Evolutionary conservation across 1,140 invertebrate genomes (phyloP), one percentile per base, ranked within the genome.

Genomic region (Ostrea denselamellosa): DNA sequence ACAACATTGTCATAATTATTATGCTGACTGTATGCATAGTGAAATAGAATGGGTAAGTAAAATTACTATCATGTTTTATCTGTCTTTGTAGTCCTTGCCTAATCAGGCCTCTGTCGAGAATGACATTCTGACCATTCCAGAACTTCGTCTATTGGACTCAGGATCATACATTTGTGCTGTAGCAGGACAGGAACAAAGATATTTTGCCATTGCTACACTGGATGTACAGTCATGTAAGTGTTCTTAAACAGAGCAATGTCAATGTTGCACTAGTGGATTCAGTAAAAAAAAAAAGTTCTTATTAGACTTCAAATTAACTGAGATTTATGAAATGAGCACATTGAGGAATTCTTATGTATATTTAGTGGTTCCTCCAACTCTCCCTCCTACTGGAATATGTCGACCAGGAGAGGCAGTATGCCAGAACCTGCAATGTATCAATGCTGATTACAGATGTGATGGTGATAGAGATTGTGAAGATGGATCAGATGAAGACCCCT

Each of bases 381-480:
- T 52, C 10, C 77, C 86, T 14, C 83, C 86, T 2, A 81, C 52
- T n/a, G 91, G 91, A 28, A 87, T 87, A 7, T 91, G 91, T 85
- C 85, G 90, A 5, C n/a, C 62, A 28, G 90, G 90, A 58, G 89
- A 92, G 71, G 83, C 92, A n/a, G 91, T 89, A 5, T 93, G 92
- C 88, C 53, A 87, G 22, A 91, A 90, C 77, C 90, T 92, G 10
- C 86, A 94, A 84, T 93, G 93, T 88, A 93, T 93, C 53, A 92
- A 91, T 9, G 51, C 85, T 22, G 90, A 90, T 77, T 93, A 91
- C 62, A 25, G 90, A 19, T 94, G 93, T 93, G 92, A 94, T 87
- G 92, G 92, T 9, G 91, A 92, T 25, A 19, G 53, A 12, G 92
- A 94, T 53, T 93, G 93, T 88, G 58, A 86, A 12, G 93, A 94